Base-by-base conservation (phyloP, 2,888 invertebrate genomes). In the Agrochola lychnidis region DNA sequence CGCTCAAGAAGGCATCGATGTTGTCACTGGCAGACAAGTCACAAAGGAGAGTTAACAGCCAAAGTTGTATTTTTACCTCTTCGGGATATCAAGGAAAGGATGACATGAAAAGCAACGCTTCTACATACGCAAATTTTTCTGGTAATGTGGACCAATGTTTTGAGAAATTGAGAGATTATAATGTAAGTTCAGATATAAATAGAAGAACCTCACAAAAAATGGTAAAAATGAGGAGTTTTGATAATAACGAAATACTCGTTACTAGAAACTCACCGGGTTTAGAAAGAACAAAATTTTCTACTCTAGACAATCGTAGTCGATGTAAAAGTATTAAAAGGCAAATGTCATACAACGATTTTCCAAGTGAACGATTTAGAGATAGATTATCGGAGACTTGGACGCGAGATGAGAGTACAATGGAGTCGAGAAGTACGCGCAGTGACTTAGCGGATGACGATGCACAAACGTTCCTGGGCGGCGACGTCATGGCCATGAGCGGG, bases 271-370 rank as follows among this genome's bases (percentile, higher is more conserved):
- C 95, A 56, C 94, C 95, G 4, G 91, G 90, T 67, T 87, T 93
- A 83, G 94, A 93, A 82, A 85, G 90, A 77, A 94, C 94, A 88
- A 96, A 96, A 89, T 96, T 95, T 92, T 96, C 96, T 76, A 96
- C 96, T 77, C 89, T 96, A 89, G 96, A 96, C 90, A 96, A 96
- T 88, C 94, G 96, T 73, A 96, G 95, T 90, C 93, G 95, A 82
- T 95, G 96, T 93, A 94, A 94, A 85, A 94, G 94, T 90, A 96
- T 96, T 88, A 94, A 93, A 87, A 93, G 96, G 84, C 96, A 96
- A 91, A 94, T 97, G 95, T 97, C 97, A 73, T 97, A 95, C 90
- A 97, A 96, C 89, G 97, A 97, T 89, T 96, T 97, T 91, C 95
- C 95, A 78, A 96, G 93, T 86, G 97, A 96, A 83, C 91, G 96